Conservation (phyloP, 2,888 invertebrate genomes). For the Spisula solida region DNA sequence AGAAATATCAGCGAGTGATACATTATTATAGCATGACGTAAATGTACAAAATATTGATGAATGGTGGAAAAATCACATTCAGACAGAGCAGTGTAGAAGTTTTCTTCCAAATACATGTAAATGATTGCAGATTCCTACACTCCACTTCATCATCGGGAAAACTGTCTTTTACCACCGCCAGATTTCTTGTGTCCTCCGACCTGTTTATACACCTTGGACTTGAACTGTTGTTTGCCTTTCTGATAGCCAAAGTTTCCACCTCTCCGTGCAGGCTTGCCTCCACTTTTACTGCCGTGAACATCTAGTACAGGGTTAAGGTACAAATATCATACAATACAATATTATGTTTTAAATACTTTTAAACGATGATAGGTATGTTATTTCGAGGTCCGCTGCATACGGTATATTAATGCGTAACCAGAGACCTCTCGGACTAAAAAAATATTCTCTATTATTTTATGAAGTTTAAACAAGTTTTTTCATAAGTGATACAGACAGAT, state of each 20-base stretch:
- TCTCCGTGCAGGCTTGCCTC: slow-evolving; percentile 50
- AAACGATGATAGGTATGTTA: too few species aligned
- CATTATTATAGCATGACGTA: too few species aligned
- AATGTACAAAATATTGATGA: too few species aligned
- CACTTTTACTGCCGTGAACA: slow-evolving; percentile 76
- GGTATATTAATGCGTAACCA: too few species aligned
- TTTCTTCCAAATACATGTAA: too few species aligned
- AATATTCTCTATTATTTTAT: too few species aligned
- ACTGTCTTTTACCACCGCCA: slow-evolving; percentile 60
- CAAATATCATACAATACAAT: not conserved
- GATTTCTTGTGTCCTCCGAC: slow-evolving; percentile 61
- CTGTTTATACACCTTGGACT: slow-evolving; percentile 78
- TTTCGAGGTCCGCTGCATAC: too few species aligned
- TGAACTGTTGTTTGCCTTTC: slow-evolving; percentile 72
- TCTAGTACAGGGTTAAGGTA: slow-evolving; percentile 65
- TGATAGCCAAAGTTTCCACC: slow-evolving; percentile 74
- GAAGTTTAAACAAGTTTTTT: too few species aligned
- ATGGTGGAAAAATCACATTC: not conserved
- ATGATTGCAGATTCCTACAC: too few species aligned
- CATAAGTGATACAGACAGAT: too few species aligned
- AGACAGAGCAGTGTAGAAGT: not conserved
- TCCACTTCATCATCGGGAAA: slow-evolving; percentile 59
- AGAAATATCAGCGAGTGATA: too few species aligned
- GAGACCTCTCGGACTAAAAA: too few species aligned
- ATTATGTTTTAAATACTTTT: not conserved